A percentile compares a stretch with the other conserved stretches of the same genome.
phyloP scores from a whole-genome alignment of 2,113 vertebrate species.

The Rhinoderma darwinii region DNA sequence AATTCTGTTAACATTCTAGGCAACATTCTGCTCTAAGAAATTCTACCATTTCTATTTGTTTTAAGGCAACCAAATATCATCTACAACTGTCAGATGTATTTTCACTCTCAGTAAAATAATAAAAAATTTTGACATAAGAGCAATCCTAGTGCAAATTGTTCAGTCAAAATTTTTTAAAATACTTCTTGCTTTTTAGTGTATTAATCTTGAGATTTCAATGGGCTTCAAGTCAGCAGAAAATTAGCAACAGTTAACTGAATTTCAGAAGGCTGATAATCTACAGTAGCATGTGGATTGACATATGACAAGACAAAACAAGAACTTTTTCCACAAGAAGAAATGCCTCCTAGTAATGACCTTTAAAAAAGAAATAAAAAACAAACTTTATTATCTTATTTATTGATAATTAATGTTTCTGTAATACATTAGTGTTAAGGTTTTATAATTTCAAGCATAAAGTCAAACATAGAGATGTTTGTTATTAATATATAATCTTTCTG shows the following conservation, averaged over 20 bases:
- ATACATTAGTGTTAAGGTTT: neutral
- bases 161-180: neutral
- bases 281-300: neutral
- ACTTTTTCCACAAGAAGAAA: constrained; percentile 8
- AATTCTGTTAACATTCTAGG: neutral
- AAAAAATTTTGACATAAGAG: neutral
- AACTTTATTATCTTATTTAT: constrained; percentile 1
- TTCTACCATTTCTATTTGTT: constrained; percentile 24
- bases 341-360: constrained; percentile 1
- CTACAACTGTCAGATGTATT: constrained; percentile 10
- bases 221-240: neutral
- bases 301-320: neutral
- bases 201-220: neutral
- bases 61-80: constrained; percentile 23
- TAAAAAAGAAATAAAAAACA: neutral
- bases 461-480: neutral
- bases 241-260: neutral
- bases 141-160: neutral
- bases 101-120: neutral
- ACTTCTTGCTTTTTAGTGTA: neutral
- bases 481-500: neutral
- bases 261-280: neutral
- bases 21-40: neutral
- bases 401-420: neutral
- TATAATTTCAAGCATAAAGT: neutral